Evolutionary conservation across 2,888 invertebrate species (phyloP).

Genomic region (Drosophila lutescens): DNA sequence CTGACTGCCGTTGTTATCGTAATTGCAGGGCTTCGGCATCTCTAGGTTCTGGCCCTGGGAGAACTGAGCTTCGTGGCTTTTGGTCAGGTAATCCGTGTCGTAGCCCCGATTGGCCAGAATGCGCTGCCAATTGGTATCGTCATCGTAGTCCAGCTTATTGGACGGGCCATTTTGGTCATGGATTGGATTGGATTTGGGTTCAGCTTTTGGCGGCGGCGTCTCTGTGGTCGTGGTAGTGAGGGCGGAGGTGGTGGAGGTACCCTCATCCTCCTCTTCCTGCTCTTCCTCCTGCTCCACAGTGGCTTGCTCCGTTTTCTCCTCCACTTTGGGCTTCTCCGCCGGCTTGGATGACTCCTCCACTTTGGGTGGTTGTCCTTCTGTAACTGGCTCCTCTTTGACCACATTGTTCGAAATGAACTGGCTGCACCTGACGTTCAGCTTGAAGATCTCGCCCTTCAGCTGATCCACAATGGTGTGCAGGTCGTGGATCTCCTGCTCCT

Average conservation of each 20-base stretch:
- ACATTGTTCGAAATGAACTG: background rate
- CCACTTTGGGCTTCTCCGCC: background rate
- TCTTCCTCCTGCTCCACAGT: conserved; percentile 8
- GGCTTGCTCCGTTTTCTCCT: background rate
- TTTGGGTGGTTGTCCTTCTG: too few relatives aligned
- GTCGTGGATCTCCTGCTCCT: conserved; percentile 15
- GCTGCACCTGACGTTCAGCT: conserved; percentile 5
- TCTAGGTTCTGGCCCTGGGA: conserved; percentile 49
- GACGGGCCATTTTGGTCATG: conserved; percentile 1
- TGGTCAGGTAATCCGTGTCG: conserved; percentile 63
- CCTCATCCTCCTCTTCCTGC: conserved; percentile 4
- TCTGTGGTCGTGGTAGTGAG: conserved; percentile 14
- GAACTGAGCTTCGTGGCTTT: conserved; percentile 58
- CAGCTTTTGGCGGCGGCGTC: background rate
- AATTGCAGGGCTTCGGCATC: conserved; percentile 25
- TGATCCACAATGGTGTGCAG: conserved; percentile 12
- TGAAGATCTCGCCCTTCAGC: conserved; percentile 11
- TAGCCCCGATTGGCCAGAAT: conserved; percentile 73
- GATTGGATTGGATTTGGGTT: background rate
- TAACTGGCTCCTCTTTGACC: background rate
- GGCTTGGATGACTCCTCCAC: background rate
- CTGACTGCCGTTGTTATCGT: conserved; percentile 46
- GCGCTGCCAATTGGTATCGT: conserved; percentile 58
- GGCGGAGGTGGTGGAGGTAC: conserved; percentile 6
- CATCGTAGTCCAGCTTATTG: conserved; percentile 19